Evolutionary conservation across 1,140 invertebrate genomes (phyloP).

Genomic region (Drosophila lowei): DNA sequence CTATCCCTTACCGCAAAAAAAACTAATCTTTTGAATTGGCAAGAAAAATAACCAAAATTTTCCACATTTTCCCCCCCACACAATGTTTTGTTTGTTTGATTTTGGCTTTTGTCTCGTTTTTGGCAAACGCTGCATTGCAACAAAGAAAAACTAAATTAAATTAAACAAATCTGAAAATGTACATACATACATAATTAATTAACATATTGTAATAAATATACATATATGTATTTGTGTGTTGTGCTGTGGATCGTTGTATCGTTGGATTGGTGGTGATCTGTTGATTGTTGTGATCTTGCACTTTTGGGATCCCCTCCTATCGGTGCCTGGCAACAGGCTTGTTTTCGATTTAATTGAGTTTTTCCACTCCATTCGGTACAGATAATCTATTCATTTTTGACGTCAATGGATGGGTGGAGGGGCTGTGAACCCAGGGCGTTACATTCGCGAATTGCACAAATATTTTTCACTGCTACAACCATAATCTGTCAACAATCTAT

Average conservation of each 20-base stretch:
- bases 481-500: constrained; percentile 9
- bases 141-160: constrained; percentile 13
- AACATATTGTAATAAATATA: constrained; percentile 13
- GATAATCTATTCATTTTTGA: constrained; percentile 63
- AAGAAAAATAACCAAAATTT: constrained; percentile 43
- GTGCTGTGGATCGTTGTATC: constrained; percentile 31
- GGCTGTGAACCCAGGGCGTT: constrained; percentile 32
- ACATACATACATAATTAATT: constrained; percentile 27
- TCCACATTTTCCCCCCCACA: constrained; percentile 63
- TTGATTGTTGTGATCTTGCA: constrained; percentile 51
- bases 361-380: constrained; percentile 18
- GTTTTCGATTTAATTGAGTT: constrained; percentile 46
- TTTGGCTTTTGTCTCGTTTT: constrained; percentile 41
- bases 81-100: constrained; percentile 14
- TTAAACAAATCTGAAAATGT: constrained; percentile 15
- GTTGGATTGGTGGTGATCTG: constrained; percentile 26
- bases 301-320: constrained; percentile 35
- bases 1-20: not conserved
- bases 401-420: constrained; percentile 46
- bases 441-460: constrained; percentile 47
- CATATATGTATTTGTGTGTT: constrained; percentile 36
- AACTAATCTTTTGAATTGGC: constrained; percentile 18
- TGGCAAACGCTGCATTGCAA: constrained; percentile 67
- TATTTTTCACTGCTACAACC: constrained; percentile 47
- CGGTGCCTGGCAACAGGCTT: constrained; percentile 45